Evolutionary conservation across 2,888 invertebrate species (phyloP).

Genomic region (Nemurella pictetii): DNA sequence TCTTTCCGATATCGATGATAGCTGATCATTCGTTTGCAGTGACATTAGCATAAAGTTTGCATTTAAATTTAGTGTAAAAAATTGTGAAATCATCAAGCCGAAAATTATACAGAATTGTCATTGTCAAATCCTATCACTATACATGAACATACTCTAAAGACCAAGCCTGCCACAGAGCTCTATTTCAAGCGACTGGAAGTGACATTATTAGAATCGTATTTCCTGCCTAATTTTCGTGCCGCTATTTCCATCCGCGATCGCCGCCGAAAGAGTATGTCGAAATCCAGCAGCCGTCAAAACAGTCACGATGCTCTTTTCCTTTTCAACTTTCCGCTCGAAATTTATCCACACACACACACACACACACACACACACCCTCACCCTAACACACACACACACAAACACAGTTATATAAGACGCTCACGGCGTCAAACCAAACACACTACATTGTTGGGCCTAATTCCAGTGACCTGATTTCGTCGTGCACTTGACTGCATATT

Average conservation of each 20-base stretch:
- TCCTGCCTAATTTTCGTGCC: background rate
- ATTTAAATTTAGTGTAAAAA: too few species aligned
- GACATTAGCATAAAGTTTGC: too few species aligned
- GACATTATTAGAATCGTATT: background rate
- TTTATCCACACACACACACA: background rate
- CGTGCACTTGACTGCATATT: background rate
- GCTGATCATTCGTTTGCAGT: too few species aligned
- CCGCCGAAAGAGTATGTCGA: background rate
- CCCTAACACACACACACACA: background rate
- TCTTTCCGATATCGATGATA: too few species aligned
- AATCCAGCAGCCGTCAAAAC: background rate
- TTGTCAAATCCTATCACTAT: too few species aligned
- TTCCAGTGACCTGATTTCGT: constrained; percentile 21
- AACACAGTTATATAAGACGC: background rate
- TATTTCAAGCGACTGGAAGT: background rate
- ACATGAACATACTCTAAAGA: background rate
- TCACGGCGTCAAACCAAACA: background rate
- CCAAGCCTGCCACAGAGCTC: background rate
- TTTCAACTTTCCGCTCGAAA: background rate
- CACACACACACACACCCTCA: background rate
- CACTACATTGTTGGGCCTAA: background rate
- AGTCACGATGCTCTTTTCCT: background rate
- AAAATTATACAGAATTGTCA: too few species aligned
- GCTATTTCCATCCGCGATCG: background rate
- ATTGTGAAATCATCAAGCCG: too few species aligned